Base-by-base conservation (phyloP, 2,888 invertebrate genomes). In the Liposcelis brunnea region DNA sequence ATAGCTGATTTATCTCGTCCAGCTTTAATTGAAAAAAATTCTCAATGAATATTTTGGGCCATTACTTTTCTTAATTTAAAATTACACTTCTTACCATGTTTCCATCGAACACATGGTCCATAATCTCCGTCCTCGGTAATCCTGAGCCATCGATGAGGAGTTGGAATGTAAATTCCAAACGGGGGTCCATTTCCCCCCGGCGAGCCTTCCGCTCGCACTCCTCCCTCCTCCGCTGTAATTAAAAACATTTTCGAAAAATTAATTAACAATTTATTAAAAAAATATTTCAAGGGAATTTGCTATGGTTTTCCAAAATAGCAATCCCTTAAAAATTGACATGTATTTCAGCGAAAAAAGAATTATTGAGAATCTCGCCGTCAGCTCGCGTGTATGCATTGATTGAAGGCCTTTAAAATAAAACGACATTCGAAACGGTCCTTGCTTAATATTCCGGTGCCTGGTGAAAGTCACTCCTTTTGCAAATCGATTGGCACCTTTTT, bases 141-240 rank as follows among this genome's bases (percentile, higher is more conserved):
- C 80, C 80, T 0, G 86, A 86, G 44, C 80, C 83, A 56, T 87
- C 86, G 59, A 86, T 82, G 52, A 89, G 70, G 43, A 87, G 72
- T 60, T 89, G 87, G 66, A 89, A 87, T 48, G 85, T 80, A 65
- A 86, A 89, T 67, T 89, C 89, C 71, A 89, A 65, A 49, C 89
- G 72, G 57, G 87, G 86, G 65, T 89, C 89, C 82, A 89, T 89
- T 63, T 89, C 89, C 67, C 87, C 89, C 47, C 89, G 71, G 47
- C 89, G 72, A 11, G 86, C 86, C 59, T 86, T 86, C 55, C 86
- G 74, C 68, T 87, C 86, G 77, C 86, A 86, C 84, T 87, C 86
- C 76, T 87, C 86, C 49, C 86, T 72, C 49, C 86, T 70, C 52
- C 75, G 70, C 79, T 79, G 61, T 11, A 57, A 58, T 37, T 47